Base-by-base conservation (phyloP, 1,140 invertebrate species). In the Drosophila nikananu region DNA sequence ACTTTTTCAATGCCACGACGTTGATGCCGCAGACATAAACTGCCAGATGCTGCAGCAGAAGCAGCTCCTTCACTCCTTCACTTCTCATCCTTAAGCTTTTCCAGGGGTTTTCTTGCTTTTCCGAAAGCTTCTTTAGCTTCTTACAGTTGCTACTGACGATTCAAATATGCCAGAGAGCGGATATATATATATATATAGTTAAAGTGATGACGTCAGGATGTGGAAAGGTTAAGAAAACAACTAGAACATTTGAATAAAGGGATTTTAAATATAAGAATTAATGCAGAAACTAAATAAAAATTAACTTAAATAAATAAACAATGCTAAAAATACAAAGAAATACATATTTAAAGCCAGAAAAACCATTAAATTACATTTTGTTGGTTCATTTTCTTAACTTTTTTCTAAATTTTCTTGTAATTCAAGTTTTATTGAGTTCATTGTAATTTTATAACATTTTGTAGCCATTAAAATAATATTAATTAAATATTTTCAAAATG, bases 1-100 rank as follows among this genome's bases (percentile, higher is more conserved):
- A 75, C 71, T 75, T 75, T 75, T 64, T 75, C 72, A 75, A 75
- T 75, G 72, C 68, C 68, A 74, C 54, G 39, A 54, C 27, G 42
- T 44, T 44, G 27, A 32, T 32, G 51, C 57, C 52, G 41, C 65
- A 46, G 42, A 70, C 68, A 71, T 66, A 35, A 55, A 52, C 62
- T 66, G 19, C 32, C 61, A 37, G 62, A 51, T 66, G 62, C 60
- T 48, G 32, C 37, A 19, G 8, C 41, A 35, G n/a, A n/a, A n/a
- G 39, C 10, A 19, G 37, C 66, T 27, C 42, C 54, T 66, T 51
- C 25, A 27, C 41, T 42, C n/a, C 32, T 44, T n/a, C 5, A 39
- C 37, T 39, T 0, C 48, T 27, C 46, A 49, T 25, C 23, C 46
- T 25, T 25, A 1, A 8, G 23, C 8, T 49, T 49, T 49, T 42